Conservation (phyloP, 2,888 invertebrate genomes). For the Drosophila greeni region DNA sequence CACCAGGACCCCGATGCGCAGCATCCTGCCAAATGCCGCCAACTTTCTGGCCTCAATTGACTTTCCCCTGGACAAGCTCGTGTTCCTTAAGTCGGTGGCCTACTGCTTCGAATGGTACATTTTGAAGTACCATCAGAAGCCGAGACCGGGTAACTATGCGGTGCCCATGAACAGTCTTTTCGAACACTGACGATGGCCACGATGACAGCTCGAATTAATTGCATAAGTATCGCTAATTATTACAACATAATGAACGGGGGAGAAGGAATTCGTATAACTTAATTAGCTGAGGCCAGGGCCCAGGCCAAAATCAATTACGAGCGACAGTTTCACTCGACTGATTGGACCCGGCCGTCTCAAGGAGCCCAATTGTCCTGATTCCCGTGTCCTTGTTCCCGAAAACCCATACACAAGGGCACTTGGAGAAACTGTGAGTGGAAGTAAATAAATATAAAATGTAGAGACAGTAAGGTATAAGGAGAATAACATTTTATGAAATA, state of each 20-base stretch:
- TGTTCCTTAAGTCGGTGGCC: slow-evolving; percentile 34
- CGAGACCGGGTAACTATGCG: slow-evolving; percentile 19
- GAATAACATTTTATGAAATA: background rate
- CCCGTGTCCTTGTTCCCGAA: slow-evolving; percentile 33
- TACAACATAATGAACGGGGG: slow-evolving; percentile 40
- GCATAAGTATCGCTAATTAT: slow-evolving; percentile 56
- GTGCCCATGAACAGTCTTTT: slow-evolving; percentile 40
- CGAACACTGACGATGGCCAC: background rate
- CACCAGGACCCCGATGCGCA: slow-evolving; percentile 32
- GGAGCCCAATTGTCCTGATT: slow-evolving; percentile 22
- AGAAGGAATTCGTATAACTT: slow-evolving; percentile 61
- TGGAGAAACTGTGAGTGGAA: background rate
- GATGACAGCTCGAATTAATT: slow-evolving; percentile 45
- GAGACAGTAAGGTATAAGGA: background rate
- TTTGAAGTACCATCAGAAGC: slow-evolving; percentile 32
- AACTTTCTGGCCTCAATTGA: background rate
- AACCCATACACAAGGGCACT: slow-evolving; percentile 5
- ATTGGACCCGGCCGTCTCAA: slow-evolving; percentile 31
- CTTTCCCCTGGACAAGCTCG: slow-evolving; percentile 8
- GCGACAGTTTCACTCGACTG: slow-evolving; percentile 39
- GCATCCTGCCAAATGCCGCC: background rate
- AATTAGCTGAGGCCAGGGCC: slow-evolving; percentile 48
- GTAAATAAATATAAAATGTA: background rate
- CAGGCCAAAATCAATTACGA: slow-evolving; percentile 60
- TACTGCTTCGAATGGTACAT: slow-evolving; percentile 63